Evolutionary conservation across 1,140 invertebrate species (phyloP), one percentile per base, ranked within the genome.

Genomic region (Cotesia glomerata): DNA sequence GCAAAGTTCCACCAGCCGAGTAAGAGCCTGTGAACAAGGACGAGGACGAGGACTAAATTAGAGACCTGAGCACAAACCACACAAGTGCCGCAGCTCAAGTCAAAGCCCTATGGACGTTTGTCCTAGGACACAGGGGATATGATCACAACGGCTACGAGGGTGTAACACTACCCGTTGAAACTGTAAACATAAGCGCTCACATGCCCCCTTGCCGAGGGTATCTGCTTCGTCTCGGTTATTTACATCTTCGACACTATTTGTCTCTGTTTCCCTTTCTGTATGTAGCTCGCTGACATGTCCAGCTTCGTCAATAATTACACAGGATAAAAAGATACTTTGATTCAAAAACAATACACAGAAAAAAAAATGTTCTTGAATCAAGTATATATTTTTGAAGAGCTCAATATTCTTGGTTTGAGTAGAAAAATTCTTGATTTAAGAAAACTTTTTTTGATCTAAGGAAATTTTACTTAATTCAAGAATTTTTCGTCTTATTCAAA

Each of bases 161-260:
- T 67, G 65, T 67, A 67, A 67, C 65, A 67, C 35, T 67, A 67
- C 49, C 49, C 49, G 65, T 67, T 13, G 26, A 67, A 67, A 67
- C 65, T 54, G 65, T 67, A 67, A 67, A 67, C 49, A 52, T 67
- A 49, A 16, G 18, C 65, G 39, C 26, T 54, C 14, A 39, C 65
- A 54, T 67, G 65, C 18, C 65, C 39, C 26, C 26, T 26, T 26
- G 26, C 26, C 32, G 14, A n/a, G 51, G 13, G 32, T 35, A 26
- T 39, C 65, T 54, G 36, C 34, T n/a, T 52, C 11, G 18, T 13
- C 26, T 35, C 18, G n/a, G 36, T 13, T 67, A 16, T 34, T 26
- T n/a, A 9, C 49, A 14, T 54, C 45, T 52, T 49, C 4, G 14
- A 3, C 65, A 39, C 26, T 66, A 13, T 26, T 7, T 34, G 16